Base-by-base conservation (phyloP, 2,113 vertebrate species). In the Clarias batrachus region DNA sequence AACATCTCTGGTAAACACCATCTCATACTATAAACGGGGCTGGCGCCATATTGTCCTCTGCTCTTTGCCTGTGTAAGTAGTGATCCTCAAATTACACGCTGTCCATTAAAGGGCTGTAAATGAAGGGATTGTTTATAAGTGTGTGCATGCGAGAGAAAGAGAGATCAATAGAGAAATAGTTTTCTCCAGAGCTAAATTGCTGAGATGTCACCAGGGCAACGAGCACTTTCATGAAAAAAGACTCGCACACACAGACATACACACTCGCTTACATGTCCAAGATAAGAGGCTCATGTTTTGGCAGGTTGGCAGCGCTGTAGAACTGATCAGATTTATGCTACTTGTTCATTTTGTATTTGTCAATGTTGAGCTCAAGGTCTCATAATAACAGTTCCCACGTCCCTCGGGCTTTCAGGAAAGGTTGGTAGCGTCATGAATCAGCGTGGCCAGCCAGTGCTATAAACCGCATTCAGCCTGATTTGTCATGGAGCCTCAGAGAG, bases 201-300 rank as follows among this genome's bases (percentile, higher is more conserved):
- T 25, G 63, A 33, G 82, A 71, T 71, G 16, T 78, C 89, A 90
- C 73, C 65, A 81, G 85, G 59, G 48, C 66, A 90, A 90, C 93
- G 89, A 89, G 91, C 90, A 86, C 86, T 85, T 85, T 86, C 83
- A 23, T 86, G 73, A 85, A 77, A 77, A 82, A 19, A 23, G 41
- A 41, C 52, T 41, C 23, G 9, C 85, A 54, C 70, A 48, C n/a
- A 74, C 60, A 88, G 54, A 60, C 56, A 41, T 21, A 23, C n/a
- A 48, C 82, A 41, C 60, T 37, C 33, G 30, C 11, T 48, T 7
- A 27, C 11, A 78, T 57, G 59, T 62, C 19, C 30, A 68, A 59
- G 63, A 70, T 71, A 80, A 81, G 65, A 68, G 52, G 30, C 12
- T 79, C 30, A 52, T 80, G 56, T 52, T 71, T 73, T 62, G 56